A percentile compares a stretch with the other conserved stretches of the same genome.
Conservation (phyloP, 2,113 vertebrate species). For the Thunnus thynnus region DNA sequence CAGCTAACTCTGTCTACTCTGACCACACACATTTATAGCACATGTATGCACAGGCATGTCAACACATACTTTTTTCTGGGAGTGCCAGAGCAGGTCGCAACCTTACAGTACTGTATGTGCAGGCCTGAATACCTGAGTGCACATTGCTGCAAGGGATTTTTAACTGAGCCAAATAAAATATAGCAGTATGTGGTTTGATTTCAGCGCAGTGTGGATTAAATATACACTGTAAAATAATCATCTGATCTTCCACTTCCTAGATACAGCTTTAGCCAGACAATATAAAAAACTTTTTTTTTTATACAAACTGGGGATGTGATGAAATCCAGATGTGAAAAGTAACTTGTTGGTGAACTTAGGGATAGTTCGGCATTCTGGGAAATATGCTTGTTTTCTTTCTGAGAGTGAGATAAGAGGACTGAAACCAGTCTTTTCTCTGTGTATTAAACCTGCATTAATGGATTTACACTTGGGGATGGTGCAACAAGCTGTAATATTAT, state of each 20-base stretch:
- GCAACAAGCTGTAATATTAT: no score
- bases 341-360: background rate
- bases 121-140: background rate
- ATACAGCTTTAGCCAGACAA: background rate
- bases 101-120: background rate
- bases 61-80: background rate
- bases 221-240: background rate
- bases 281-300: background rate
- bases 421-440: no score
- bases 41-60: constrained; percentile 21
- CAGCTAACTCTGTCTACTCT: background rate
- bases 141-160: background rate
- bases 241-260: background rate
- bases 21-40: constrained; percentile 28
- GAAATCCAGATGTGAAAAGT: background rate
- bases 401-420: background rate
- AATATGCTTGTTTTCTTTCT: background rate
- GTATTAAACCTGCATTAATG: no score
- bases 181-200: background rate
- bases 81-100: background rate
- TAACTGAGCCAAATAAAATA: constrained; percentile 15
- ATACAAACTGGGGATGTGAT: background rate
- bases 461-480: no score
- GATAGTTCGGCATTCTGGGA: background rate
- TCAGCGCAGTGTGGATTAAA: background rate